phyloP scores from a whole-genome alignment of 2,113 vertebrate species.

The Physeter macrocephalus region DNA sequence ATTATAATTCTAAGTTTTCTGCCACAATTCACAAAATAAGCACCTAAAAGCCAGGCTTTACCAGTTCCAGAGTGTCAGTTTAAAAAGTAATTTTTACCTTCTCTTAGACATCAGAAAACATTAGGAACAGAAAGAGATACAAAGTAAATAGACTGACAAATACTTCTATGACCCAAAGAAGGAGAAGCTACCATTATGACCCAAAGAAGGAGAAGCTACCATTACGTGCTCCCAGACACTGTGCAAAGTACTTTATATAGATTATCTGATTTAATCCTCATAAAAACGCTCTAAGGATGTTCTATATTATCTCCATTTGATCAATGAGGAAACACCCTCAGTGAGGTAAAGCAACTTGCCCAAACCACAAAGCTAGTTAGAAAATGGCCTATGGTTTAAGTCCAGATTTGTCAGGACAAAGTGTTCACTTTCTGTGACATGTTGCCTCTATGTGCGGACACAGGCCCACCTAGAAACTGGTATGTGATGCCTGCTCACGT shows the following conservation, averaged over 20 bases:
- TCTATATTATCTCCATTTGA: background rate
- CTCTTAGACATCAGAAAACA: background rate
- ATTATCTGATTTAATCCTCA: background rate
- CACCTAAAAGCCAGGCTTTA: background rate
- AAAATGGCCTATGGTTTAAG: background rate
- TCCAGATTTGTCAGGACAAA: background rate
- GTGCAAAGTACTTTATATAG: background rate
- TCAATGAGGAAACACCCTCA: background rate
- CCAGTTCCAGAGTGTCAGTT: background rate
- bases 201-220: background rate
- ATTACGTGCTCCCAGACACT: background rate
- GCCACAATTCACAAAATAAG: background rate
- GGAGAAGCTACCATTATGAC: background rate
- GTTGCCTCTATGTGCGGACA: background rate
- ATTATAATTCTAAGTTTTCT: background rate
- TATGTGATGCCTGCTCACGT: background rate
- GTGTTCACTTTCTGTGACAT: background rate
- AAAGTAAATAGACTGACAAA: background rate
- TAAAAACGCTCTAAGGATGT: background rate
- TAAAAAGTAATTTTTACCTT: slow-evolving; percentile 17
- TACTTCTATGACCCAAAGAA: background rate
- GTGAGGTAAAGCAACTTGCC: background rate
- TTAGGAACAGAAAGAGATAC: background rate
- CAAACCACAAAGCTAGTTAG: background rate
- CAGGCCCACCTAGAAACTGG: background rate